Evolutionary conservation across 2,888 invertebrate species (phyloP).

Genomic region (Leptura quadrifasciata): DNA sequence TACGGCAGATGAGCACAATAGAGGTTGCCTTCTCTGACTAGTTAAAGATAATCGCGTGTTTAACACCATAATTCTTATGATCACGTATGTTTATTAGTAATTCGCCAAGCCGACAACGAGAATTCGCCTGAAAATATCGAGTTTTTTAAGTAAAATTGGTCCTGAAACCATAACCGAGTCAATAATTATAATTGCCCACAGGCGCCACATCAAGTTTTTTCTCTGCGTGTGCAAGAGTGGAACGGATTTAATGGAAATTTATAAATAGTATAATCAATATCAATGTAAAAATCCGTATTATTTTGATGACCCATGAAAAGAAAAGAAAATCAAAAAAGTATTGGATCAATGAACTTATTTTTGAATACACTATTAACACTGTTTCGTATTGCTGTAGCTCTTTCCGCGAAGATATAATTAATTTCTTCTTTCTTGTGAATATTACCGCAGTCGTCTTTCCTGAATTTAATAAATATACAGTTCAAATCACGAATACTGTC

Average conservation of each 20-base stretch:
- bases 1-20: conserved; percentile 13
- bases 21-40: conserved; percentile 18
- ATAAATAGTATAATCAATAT: neutral
- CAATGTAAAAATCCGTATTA: too few species aligned
- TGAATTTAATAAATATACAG: too few species aligned
- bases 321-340: too few species aligned
- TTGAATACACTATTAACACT: too few species aligned
- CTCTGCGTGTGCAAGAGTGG: neutral
- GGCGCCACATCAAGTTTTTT: neutral
- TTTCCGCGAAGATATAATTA: too few species aligned
- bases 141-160: conserved; percentile 17
- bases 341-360: too few species aligned
- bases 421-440: too few species aligned
- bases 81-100: conserved; percentile 15
- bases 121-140: conserved; percentile 1
- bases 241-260: neutral
- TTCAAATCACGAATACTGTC: too few species aligned
- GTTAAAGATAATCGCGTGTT: conserved; percentile 45
- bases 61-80: conserved; percentile 38
- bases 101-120: conserved; percentile 7
- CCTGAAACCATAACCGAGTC: neutral
- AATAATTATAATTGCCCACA: neutral
- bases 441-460: too few species aligned
- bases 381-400: too few species aligned
- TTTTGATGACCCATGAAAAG: too few species aligned